These are phyloP conservation scores for Drosophila lutescens DNA, from an alignment of 2,888 invertebrate species.

Conservation along the genomic window DNA sequence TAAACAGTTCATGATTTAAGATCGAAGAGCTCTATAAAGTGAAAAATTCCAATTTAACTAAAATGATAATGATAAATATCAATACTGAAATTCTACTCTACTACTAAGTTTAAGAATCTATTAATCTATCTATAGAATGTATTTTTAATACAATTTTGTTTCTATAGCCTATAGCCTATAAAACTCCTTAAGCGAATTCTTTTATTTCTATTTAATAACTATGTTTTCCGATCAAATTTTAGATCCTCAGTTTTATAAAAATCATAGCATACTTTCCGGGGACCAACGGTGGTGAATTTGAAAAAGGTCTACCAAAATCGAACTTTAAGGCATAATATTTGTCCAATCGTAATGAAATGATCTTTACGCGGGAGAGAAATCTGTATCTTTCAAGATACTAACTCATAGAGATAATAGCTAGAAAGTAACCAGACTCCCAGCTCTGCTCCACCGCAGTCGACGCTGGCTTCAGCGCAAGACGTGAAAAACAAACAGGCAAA, in stretches of 20 bases:
- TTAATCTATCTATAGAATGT: no score
- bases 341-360: neutral
- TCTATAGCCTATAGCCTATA: no score
- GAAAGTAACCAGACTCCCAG: constrained; percentile 10
- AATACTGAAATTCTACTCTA: no score
- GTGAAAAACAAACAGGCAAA: constrained; percentile 68
- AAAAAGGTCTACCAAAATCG: neutral
- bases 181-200: no score
- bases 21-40: no score
- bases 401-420: neutral
- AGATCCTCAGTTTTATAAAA: neutral
- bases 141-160: no score
- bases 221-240: no score
- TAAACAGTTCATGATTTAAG: no score
- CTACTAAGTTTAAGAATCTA: no score
- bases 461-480: constrained; percentile 55
- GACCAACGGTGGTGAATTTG: neutral
- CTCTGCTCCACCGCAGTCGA: constrained; percentile 16
- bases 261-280: neutral
- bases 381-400: neutral
- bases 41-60: no score
- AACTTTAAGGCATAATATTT: neutral
- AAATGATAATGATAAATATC: no score
- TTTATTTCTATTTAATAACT: no score
- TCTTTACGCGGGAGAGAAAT: neutral